Conservation (phyloP, 2,797 vertebrate genomes). For the Decapterus maruadsi region DNA sequence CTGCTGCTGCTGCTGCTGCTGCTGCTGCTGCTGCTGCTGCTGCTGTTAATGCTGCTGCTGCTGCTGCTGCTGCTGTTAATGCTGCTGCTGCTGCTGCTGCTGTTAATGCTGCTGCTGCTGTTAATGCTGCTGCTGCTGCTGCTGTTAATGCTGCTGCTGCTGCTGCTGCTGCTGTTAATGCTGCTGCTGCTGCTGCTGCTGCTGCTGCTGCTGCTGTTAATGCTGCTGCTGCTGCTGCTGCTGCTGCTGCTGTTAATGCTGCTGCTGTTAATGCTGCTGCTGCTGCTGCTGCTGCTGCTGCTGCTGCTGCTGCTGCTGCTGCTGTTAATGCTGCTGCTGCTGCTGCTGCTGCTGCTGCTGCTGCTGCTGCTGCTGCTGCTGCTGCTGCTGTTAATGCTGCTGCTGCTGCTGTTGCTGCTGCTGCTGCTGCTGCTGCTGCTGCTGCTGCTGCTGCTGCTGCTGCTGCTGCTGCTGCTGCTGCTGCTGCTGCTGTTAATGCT, state of each 20-base stretch:
- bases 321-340: conserved; percentile 20
- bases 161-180: conserved; percentile 21
- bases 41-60: conserved; percentile 21
- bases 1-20: conserved; percentile 24
- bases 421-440: conserved; percentile 19
- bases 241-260: conserved; percentile 7
- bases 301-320: conserved; percentile 24
- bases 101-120: conserved; percentile 21
- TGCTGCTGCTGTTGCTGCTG: conserved; percentile 21
- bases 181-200: conserved; percentile 11
- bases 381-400: conserved; percentile 21
- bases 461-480: conserved; percentile 23
- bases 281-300: conserved; percentile 15
- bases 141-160: conserved; percentile 21
- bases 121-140: conserved; percentile 21
- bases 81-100: conserved; percentile 12
- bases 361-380: conserved; percentile 11
- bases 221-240: conserved; percentile 24
- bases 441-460: conserved; percentile 15
- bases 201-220: conserved; percentile 19
- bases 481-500: conserved; percentile 15
- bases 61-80: conserved; percentile 19
- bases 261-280: no score
- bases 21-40: conserved; percentile 17
- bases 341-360: conserved; percentile 18